Percentiles rank a stretch among this genome's conserved stretches.
Conservation (phyloP, 2,113 vertebrate species). For the Opisthocomus hoazin region DNA sequence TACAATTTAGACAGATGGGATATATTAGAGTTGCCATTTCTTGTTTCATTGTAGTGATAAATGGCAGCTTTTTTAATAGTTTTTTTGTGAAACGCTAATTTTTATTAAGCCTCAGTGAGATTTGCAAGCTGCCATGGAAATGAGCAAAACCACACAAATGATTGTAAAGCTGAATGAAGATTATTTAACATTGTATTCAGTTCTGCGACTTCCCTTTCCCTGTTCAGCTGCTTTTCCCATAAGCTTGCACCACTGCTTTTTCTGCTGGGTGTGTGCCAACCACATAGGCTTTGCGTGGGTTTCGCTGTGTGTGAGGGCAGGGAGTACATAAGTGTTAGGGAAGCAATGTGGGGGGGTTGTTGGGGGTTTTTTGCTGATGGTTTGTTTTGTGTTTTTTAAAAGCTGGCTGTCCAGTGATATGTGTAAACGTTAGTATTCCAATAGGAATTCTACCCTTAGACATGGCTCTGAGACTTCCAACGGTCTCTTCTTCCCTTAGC, state of each 20-base stretch:
- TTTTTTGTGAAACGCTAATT: not conserved
- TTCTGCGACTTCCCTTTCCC: not conserved
- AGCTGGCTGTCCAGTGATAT: not conserved
- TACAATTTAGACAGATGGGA: not conserved
- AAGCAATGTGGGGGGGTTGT: not conserved
- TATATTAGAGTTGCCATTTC: not conserved
- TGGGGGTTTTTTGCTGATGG: not conserved
- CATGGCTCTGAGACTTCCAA: not conserved
- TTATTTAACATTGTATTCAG: not conserved
- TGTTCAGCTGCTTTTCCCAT: not conserved
- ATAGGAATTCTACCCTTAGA: not conserved
- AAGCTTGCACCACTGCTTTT: not conserved
- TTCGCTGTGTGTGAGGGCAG: not conserved
- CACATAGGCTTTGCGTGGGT: accelerated
- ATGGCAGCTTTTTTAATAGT: not conserved
- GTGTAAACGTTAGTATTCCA: not conserved
- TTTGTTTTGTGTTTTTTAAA: not conserved
- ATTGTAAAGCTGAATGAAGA: not conserved
- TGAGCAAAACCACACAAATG: not conserved
- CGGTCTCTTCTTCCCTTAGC: not conserved
- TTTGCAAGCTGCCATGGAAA: not conserved
- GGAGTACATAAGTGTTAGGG: not conserved
- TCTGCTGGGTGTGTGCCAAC: not conserved
- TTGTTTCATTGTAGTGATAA: not conserved
- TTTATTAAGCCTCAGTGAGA: not conserved